These are phyloP conservation scores for Labroides dimidiatus DNA, from an alignment of 2,797 vertebrate genomes.

Conservation along the genomic window DNA sequence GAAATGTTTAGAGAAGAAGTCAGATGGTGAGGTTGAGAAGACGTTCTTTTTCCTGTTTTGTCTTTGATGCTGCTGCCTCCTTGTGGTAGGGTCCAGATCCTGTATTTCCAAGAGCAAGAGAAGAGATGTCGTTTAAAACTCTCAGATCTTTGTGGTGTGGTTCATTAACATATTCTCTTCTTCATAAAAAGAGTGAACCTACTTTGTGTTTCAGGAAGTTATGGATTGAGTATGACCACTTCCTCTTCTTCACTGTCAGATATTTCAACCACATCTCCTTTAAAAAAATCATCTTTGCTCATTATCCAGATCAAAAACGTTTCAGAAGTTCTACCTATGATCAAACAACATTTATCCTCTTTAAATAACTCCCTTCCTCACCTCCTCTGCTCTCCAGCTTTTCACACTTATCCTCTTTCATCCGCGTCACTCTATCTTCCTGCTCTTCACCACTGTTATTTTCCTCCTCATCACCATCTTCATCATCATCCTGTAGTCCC, in stretches of 20 bases:
- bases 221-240: conserved; percentile 90
- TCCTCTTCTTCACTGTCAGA: conserved; percentile 98
- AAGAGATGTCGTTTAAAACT: not conserved
- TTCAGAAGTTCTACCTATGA: not conserved
- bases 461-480: conserved; percentile 65
- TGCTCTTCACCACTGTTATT: conserved; percentile 36
- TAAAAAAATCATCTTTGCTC: conserved; percentile 9
- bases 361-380: not conserved
- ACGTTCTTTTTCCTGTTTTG: conserved; percentile 79
- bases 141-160: conserved; percentile 8
- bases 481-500: conserved; percentile 88
- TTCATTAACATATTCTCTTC: not conserved
- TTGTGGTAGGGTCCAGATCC: conserved; percentile 54
- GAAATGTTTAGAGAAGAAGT: not conserved
- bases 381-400: conserved; percentile 26
- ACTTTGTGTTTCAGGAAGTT: conserved; percentile 73
- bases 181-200: conserved; percentile 10
- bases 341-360: not conserved
- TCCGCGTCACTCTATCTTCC: conserved; percentile 35
- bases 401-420: conserved; percentile 26
- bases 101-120: conserved; percentile 51
- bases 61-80: conserved; percentile 79
- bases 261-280: conserved; percentile 88
- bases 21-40: no score
- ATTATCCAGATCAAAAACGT: no score